phyloP scores from a whole-genome alignment of 2,113 vertebrate species.

The Mus pahari region DNA sequence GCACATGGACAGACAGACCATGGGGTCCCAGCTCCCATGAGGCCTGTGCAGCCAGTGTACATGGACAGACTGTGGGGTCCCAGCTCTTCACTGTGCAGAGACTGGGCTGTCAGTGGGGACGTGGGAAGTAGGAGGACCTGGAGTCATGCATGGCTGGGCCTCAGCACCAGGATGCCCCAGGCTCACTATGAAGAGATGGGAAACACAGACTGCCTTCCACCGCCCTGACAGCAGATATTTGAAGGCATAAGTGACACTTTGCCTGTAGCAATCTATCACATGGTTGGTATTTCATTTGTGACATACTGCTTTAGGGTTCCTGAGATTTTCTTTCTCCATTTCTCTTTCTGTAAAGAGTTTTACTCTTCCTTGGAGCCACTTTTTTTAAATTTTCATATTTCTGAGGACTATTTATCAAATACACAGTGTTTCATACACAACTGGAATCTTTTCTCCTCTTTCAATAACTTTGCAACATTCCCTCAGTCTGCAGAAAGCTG shows the following conservation, averaged over 20 bases:
- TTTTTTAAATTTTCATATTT: not conserved
- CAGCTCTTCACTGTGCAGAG: too few species aligned
- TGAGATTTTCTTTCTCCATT: not conserved
- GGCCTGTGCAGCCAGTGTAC: not conserved
- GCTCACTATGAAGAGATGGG: fast-evolving
- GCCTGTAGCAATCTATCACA: fast-evolving
- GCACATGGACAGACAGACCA: not conserved
- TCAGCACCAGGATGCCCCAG: fast-evolving
- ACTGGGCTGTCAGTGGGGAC: not conserved
- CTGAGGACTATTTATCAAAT: not conserved
- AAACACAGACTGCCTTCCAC: fast-evolving
- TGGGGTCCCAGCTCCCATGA: not conserved
- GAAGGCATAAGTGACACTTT: fast-evolving
- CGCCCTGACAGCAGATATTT: fast-evolving
- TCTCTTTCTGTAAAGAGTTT: not conserved
- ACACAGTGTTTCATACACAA: fast-evolving
- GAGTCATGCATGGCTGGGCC: fast-evolving
- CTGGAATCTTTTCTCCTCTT: not conserved
- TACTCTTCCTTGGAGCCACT: not conserved
- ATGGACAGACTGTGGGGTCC: too few species aligned
- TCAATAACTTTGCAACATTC: not conserved
- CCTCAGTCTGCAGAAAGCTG: not conserved
- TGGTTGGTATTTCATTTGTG: not conserved
- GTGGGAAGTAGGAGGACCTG: not conserved
- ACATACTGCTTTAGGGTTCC: not conserved